These are phyloP conservation scores for Psilanteris sp. DNA, from an alignment of 1,140 invertebrate species.

Conservation along the genomic window DNA sequence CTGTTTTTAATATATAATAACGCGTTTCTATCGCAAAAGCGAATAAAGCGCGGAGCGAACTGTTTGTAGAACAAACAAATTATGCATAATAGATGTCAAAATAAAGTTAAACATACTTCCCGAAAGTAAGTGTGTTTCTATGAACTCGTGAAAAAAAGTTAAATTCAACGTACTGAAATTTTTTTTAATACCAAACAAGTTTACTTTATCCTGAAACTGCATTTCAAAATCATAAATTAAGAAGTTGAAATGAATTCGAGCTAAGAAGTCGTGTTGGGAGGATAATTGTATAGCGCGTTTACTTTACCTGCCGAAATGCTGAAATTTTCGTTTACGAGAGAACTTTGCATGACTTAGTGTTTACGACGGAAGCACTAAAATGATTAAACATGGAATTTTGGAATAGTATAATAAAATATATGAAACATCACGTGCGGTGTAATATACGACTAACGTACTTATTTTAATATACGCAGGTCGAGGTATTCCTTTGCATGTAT, in stretches of 20 bases:
- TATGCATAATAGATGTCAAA: too few relatives aligned
- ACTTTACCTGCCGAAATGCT: conserved; percentile 14
- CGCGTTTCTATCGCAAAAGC: too few relatives aligned
- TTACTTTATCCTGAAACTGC: background rate
- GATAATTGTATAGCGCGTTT: conserved; percentile 20
- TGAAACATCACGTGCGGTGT: conserved; percentile 50
- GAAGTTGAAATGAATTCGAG: conserved; percentile 16
- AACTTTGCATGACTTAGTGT: conserved; percentile 46
- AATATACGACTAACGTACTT: conserved; percentile 53
- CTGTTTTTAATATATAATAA: too few relatives aligned
- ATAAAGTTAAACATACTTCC: too few relatives aligned
- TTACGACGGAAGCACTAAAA: conserved; percentile 51
- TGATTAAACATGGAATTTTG: conserved; percentile 53
- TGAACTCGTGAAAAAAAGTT: too few relatives aligned
- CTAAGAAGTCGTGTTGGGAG: conserved; percentile 11
- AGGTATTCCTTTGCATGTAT: conserved; percentile 37
- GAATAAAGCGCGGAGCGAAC: too few relatives aligned
- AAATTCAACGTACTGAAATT: too few relatives aligned
- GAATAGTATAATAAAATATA: conserved; percentile 56
- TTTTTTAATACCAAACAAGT: too few relatives aligned
- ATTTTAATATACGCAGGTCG: conserved; percentile 49
- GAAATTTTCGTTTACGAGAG: conserved; percentile 38
- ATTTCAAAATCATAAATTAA: conserved; percentile 11
- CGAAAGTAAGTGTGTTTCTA: too few relatives aligned
- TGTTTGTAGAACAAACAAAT: too few relatives aligned